phyloP scores from a whole-genome alignment of 2,797 vertebrate genomes.

The Geotrypetes seraphini region DNA sequence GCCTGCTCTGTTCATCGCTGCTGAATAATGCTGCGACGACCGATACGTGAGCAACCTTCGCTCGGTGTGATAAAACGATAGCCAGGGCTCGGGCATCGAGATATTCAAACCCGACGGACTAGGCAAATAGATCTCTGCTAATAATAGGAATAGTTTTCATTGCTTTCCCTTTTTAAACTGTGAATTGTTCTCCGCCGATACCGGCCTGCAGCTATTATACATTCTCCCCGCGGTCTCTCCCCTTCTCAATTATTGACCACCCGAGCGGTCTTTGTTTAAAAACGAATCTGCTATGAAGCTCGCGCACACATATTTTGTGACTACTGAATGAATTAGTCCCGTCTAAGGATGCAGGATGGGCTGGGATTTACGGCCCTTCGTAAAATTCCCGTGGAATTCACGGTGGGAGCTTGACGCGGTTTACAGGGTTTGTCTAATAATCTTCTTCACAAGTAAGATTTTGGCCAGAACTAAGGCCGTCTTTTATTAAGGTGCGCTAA shows the following conservation, averaged over 20 bases:
- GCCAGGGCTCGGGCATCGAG: no score
- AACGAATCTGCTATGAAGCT: slow-evolving; percentile 48
- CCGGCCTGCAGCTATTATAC: slow-evolving; percentile 51
- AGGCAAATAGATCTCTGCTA: slow-evolving; percentile 34
- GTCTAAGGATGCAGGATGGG: no score
- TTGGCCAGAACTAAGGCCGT: slow-evolving; percentile 5
- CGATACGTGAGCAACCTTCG: no score
- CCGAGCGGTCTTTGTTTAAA: slow-evolving; percentile 61
- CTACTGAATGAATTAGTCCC: slow-evolving; percentile 40
- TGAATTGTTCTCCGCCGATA: slow-evolving; percentile 53
- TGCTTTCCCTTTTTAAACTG: neutral
- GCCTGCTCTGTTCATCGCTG: no score
- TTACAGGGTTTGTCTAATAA: slow-evolving; percentile 18
- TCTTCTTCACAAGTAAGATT: neutral
- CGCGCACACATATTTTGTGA: slow-evolving; percentile 47
- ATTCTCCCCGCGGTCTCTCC: slow-evolving; percentile 50
- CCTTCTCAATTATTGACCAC: slow-evolving; percentile 62
- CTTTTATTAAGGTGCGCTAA: no score
- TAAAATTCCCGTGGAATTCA: slow-evolving; percentile 47
- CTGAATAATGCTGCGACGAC: no score
- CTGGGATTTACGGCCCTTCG: slow-evolving; percentile 52
- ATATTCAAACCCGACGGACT: slow-evolving; percentile 25
- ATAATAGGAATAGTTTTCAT: slow-evolving; percentile 22
- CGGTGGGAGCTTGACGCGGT: slow-evolving; percentile 26
- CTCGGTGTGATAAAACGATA: no score